A percentile compares a stretch with the other conserved stretches of the same genome.
phyloP scores from a whole-genome alignment of 2,113 vertebrate species.

The Odobenus rosmarus region DNA sequence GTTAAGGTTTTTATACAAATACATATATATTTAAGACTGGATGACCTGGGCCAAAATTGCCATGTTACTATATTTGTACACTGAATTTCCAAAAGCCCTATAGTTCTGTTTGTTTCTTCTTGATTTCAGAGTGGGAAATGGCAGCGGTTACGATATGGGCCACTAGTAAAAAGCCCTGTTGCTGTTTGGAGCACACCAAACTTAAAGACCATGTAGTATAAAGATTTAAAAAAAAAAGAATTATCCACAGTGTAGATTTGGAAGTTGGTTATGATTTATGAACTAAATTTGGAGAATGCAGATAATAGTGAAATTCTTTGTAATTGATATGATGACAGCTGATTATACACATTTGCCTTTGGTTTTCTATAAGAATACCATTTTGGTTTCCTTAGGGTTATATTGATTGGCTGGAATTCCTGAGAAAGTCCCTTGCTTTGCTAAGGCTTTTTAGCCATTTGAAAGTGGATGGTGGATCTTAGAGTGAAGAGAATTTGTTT shows the following conservation, averaged over 20 bases:
- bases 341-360: conserved; percentile 18
- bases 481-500: neutral
- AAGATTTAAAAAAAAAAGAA: neutral
- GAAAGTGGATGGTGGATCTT: neutral
- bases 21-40: neutral
- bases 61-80: neutral
- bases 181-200: neutral
- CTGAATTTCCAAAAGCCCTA: neutral
- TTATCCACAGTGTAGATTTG: neutral
- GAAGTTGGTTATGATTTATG: conserved; percentile 26
- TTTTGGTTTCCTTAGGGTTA: neutral
- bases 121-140: neutral
- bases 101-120: neutral
- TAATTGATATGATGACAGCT: neutral
- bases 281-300: conserved; percentile 1
- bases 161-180: neutral
- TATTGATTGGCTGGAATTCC: neutral
- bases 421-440: neutral
- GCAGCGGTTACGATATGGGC: neutral
- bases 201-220: neutral
- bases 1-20: neutral
- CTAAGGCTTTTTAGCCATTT: neutral
- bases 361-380: neutral
- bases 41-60: neutral
- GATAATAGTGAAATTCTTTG: conserved; percentile 26